phyloP scores from a whole-genome alignment of 2,797 vertebrate species.

The Psittacula derbiana region DNA sequence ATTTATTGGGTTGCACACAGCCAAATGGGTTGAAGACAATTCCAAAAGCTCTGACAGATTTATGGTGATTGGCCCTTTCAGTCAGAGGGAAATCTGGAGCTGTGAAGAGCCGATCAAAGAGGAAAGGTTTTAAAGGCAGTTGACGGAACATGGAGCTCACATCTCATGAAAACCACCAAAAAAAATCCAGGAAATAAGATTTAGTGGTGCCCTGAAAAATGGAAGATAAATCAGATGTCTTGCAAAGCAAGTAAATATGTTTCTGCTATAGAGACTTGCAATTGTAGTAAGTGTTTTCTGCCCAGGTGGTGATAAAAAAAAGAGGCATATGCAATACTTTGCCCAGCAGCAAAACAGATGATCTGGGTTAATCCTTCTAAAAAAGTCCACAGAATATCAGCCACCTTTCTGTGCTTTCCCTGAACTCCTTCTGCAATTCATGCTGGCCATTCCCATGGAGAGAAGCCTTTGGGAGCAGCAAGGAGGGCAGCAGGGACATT shows the following conservation, averaged over 20 bases:
- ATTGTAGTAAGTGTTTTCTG: background rate
- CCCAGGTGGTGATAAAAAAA: background rate
- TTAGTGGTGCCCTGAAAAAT: background rate
- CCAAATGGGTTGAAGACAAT: background rate
- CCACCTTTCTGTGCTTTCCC: background rate
- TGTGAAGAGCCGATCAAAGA: background rate
- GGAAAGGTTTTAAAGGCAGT: background rate
- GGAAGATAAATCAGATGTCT: background rate
- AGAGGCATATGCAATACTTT: background rate
- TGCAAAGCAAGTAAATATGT: background rate
- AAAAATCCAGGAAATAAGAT: background rate
- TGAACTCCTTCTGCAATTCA: background rate
- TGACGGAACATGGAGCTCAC: background rate
- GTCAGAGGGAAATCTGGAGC: background rate
- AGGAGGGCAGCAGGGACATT: background rate
- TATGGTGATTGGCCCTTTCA: background rate
- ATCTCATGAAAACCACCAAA: background rate
- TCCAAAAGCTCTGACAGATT: background rate
- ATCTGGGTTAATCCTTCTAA: background rate
- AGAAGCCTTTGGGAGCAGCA: background rate
- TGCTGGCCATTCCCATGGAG: fast-evolving
- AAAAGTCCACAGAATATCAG: background rate
- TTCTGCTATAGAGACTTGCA: background rate
- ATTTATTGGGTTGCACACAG: background rate
- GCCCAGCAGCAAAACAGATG: background rate